Conservation (phyloP, 2,888 invertebrate genomes). For the Euphydryas editha region DNA sequence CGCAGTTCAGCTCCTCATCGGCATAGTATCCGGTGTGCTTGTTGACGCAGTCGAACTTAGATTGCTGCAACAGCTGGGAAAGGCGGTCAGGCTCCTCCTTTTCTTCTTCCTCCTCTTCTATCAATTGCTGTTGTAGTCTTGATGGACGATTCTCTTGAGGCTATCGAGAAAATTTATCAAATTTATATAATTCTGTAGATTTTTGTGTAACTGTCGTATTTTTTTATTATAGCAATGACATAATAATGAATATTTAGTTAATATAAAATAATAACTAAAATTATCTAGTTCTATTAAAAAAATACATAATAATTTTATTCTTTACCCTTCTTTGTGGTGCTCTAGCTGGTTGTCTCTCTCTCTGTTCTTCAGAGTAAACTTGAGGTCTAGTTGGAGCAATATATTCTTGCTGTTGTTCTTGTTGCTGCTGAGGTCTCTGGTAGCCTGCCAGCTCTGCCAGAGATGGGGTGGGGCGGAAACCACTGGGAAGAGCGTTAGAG, state of each 20-base stretch:
- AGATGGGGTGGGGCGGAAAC: slow-evolving; percentile 74
- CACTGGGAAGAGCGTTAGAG: slow-evolving; percentile 71
- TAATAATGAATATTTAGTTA: too few species aligned
- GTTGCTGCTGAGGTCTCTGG: slow-evolving; percentile 57
- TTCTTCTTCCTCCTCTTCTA: slow-evolving; percentile 84
- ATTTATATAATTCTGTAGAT: neutral
- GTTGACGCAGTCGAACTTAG: slow-evolving; percentile 91
- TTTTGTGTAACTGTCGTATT: neutral
- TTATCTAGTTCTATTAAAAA: neutral
- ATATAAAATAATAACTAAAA: too few species aligned
- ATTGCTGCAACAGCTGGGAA: slow-evolving; percentile 89
- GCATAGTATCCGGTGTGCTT: slow-evolving; percentile 96
- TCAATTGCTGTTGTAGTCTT: slow-evolving; percentile 58
- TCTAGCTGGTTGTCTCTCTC: slow-evolving; percentile 85
- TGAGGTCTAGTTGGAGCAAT: slow-evolving; percentile 58
- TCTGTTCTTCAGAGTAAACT: slow-evolving; percentile 86
- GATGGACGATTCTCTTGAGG: slow-evolving; percentile 63
- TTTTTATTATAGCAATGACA: neutral
- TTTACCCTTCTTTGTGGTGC: slow-evolving; percentile 66
- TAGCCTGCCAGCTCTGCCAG: slow-evolving; percentile 78
- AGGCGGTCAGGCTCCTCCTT: slow-evolving; percentile 94
- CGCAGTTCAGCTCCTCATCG: slow-evolving; percentile 93
- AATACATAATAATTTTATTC: neutral
- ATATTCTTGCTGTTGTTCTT: slow-evolving; percentile 54
- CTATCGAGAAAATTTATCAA: slow-evolving; percentile 1